Evolutionary conservation across 2,113 vertebrate genomes (phyloP).

Genomic region (Tympanuchus pallidicinctus): DNA sequence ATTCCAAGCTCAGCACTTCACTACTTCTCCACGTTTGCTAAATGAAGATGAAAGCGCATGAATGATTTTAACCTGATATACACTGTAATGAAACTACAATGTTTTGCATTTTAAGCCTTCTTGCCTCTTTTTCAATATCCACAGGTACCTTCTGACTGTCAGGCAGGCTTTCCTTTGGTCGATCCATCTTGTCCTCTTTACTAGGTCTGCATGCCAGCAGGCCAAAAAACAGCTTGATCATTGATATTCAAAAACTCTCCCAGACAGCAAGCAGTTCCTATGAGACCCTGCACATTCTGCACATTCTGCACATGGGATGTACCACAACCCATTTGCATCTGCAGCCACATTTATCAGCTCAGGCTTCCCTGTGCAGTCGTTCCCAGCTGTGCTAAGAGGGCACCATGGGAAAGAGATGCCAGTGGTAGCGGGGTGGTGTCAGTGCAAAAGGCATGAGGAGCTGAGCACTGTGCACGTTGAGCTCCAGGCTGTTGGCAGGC

Average conservation of each 20-base stretch:
- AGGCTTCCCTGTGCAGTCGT: background rate
- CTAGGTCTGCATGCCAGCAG: fast-evolving
- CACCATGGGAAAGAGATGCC: background rate
- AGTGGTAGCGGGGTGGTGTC: no score
- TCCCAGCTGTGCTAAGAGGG: background rate
- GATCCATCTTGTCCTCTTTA: background rate
- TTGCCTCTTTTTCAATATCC: background rate
- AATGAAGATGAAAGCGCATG: background rate
- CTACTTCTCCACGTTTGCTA: background rate
- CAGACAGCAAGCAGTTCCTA: background rate
- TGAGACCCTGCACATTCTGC: background rate
- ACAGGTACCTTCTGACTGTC: background rate
- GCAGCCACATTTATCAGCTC: fast-evolving
- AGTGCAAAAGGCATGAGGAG: no score
- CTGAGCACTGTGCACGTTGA: fast-evolving
- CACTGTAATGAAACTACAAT: background rate
- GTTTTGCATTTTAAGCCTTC: background rate
- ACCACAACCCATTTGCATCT: background rate
- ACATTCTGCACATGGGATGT: background rate
- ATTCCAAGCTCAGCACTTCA: background rate
- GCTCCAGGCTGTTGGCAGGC: fast-evolving
- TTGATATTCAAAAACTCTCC: background rate
- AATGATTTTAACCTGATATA: background rate
- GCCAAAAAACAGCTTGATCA: background rate
- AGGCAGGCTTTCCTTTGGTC: background rate